Evolutionary conservation across 1,140 invertebrate genomes (phyloP).

Genomic region (Aphelenchoides fujianensis): DNA sequence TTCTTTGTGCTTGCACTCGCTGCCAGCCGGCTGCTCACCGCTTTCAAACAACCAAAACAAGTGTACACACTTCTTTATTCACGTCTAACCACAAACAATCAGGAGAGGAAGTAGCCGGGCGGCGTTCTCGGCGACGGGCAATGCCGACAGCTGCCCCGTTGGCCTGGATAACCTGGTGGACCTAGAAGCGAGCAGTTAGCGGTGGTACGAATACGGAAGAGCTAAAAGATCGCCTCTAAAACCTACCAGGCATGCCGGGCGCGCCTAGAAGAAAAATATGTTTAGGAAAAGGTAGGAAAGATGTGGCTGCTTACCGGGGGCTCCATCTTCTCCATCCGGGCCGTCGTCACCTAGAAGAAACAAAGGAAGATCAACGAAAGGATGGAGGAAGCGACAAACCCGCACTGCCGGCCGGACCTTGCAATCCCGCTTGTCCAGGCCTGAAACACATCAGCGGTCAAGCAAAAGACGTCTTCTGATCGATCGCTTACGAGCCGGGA

Average conservation of each 20-base stretch:
- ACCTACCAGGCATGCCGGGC: not conserved
- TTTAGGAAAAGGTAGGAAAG: not conserved
- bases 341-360: not conserved
- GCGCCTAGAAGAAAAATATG: not conserved
- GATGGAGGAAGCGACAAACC: not conserved
- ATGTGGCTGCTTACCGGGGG: not conserved
- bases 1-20: no score
- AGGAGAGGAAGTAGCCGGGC: not conserved
- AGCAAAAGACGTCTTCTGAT: not conserved
- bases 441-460: not conserved
- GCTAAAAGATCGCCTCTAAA: not conserved
- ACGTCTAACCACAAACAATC: no score
- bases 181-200: not conserved
- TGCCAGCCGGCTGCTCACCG: no score
- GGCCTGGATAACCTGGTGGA: not conserved
- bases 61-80: no score
- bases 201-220: not conserved
- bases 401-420: not conserved
- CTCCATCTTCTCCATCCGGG: conserved; percentile 1
- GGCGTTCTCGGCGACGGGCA: not conserved
- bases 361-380: not conserved
- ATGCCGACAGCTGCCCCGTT: not conserved
- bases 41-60: no score
- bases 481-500: not conserved
- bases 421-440: not conserved